Evolutionary conservation across 92 coral and sea anemone species (phyloP).

Genomic region (Nematostella vectensis): DNA sequence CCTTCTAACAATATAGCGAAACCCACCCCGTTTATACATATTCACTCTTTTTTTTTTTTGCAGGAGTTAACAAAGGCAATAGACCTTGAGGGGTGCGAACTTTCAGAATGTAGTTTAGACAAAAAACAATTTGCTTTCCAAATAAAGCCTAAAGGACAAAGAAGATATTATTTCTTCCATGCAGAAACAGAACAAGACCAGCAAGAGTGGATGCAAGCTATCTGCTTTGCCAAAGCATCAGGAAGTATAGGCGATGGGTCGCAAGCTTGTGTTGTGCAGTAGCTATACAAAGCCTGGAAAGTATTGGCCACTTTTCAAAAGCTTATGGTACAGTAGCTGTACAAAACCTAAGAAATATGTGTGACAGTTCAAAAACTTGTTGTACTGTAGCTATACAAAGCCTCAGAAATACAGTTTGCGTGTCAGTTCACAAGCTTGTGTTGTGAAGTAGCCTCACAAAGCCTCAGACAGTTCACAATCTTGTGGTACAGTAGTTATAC

Average conservation of each 20-base stretch:
- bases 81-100: slow-evolving; percentile 82
- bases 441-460: too few relatives aligned
- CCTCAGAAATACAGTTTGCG: too few relatives aligned
- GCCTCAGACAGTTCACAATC: too few relatives aligned
- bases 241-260: slow-evolving; percentile 84
- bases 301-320: too few relatives aligned
- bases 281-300: too few relatives aligned
- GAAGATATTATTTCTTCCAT: slow-evolving; percentile 65
- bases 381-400: too few relatives aligned
- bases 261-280: slow-evolving; percentile 82
- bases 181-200: slow-evolving; percentile 82
- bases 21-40: background rate
- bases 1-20: too few relatives aligned
- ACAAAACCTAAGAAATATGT: too few relatives aligned
- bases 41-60: slow-evolving; percentile 1
- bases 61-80: slow-evolving; percentile 47
- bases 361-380: too few relatives aligned
- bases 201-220: slow-evolving; percentile 98
- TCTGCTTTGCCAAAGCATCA: slow-evolving; percentile 87
- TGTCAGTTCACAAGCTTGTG: too few relatives aligned
- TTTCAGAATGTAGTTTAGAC: slow-evolving; percentile 75
- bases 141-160: slow-evolving; percentile 71
- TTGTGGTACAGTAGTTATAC: too few relatives aligned
- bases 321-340: too few relatives aligned
- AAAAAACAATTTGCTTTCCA: slow-evolving; percentile 75